Conservation (phyloP, 2,888 invertebrate species). For the Euclidia mi region DNA sequence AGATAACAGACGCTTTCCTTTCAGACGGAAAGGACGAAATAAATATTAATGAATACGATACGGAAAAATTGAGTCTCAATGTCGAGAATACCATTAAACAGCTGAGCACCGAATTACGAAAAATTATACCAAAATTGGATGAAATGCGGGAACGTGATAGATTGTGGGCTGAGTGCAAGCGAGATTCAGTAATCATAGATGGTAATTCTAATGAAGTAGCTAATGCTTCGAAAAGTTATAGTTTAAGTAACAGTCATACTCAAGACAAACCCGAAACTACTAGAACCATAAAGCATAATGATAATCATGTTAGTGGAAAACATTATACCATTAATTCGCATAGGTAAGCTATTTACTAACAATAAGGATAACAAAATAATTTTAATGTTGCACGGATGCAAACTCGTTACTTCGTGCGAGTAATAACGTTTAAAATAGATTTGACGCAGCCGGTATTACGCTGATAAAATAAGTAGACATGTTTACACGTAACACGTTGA, state of each 20-base stretch:
- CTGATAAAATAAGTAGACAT: conserved; percentile 61
- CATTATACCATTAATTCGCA: conserved; percentile 53
- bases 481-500: conserved; percentile 31
- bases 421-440: conserved; percentile 72
- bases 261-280: conserved; percentile 50
- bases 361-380: not conserved
- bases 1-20: conserved; percentile 90
- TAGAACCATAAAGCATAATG: conserved; percentile 45
- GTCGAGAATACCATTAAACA: conserved; percentile 86
- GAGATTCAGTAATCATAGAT: conserved; percentile 68
- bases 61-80: conserved; percentile 78
- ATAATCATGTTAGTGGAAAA: conserved; percentile 45
- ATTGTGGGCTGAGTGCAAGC: conserved; percentile 75
- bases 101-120: conserved; percentile 83
- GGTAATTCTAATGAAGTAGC: conserved; percentile 81
- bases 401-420: conserved; percentile 36
- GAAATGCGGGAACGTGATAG: conserved; percentile 85
- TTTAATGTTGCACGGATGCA: conserved; percentile 15
- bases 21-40: conserved; percentile 90
- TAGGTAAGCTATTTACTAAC: conserved; percentile 58
- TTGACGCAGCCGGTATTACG: conserved; percentile 64
- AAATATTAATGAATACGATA: conserved; percentile 79
- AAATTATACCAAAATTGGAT: conserved; percentile 86
- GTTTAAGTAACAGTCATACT: conserved; percentile 43
- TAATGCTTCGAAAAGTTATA: conserved; percentile 57